Evolutionary conservation across 2,888 invertebrate species (phyloP).

Genomic region (Meghimatium bilineatum): DNA sequence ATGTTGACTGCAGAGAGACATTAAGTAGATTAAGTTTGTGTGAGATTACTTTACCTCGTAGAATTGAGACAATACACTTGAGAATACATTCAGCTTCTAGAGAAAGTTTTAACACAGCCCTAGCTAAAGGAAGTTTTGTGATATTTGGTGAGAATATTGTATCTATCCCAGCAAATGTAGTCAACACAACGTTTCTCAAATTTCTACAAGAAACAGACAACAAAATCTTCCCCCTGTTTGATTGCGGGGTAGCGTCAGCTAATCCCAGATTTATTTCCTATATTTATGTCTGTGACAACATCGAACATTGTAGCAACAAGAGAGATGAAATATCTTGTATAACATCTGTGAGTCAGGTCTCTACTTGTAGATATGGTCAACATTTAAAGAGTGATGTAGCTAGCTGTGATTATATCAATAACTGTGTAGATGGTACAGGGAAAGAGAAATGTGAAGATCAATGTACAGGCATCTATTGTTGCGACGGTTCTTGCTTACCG

Average conservation of each 20-base stretch:
- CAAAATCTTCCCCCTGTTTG: background rate
- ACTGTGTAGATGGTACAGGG: no score
- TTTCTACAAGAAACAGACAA: background rate
- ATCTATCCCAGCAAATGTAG: background rate
- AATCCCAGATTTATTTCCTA: background rate
- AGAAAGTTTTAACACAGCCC: background rate
- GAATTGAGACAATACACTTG: background rate
- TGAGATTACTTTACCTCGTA: background rate
- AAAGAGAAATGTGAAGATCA: no score
- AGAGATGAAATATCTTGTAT: background rate
- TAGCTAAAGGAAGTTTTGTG: background rate
- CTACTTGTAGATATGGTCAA: no score
- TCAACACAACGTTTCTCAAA: background rate
- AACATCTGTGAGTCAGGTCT: no score
- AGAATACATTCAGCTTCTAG: background rate
- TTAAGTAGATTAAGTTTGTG: background rate
- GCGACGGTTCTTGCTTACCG: no score
- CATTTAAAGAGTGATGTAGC: no score
- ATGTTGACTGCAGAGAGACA: background rate
- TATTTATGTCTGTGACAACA: background rate
- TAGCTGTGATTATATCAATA: no score
- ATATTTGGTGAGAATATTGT: background rate
- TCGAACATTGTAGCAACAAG: slow-evolving; percentile 8
- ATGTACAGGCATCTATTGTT: no score
- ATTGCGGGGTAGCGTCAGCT: no score